Evolutionary conservation across 1,140 invertebrate species (phyloP).

Genomic region (Anthonomus grandis): DNA sequence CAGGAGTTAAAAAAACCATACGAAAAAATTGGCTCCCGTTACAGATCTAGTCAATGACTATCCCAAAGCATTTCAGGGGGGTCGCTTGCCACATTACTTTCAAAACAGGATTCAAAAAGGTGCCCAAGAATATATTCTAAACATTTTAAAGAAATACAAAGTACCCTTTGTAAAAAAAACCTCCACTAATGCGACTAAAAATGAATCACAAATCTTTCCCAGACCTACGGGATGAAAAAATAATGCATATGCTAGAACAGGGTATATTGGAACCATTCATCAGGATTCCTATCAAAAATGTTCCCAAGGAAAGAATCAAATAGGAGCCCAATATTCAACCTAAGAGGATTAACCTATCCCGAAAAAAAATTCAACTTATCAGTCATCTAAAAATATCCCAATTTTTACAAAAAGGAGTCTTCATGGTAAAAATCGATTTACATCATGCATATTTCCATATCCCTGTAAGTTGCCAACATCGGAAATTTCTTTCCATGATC

Average conservation of each 20-base stretch:
- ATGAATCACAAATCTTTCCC: not conserved
- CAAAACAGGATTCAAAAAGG: no score
- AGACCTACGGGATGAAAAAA: not conserved
- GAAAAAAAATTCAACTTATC: slow-evolving; percentile 23
- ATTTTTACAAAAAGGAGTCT: no score
- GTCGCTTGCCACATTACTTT: no score
- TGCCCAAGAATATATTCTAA: not conserved
- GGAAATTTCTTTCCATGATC: slow-evolving; percentile 24
- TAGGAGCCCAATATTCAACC: slow-evolving; percentile 8
- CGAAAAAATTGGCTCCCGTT: not conserved
- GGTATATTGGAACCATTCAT: not conserved
- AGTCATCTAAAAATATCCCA: slow-evolving; percentile 8
- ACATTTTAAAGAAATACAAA: not conserved
- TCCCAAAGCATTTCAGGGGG: no score
- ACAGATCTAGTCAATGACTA: not conserved
- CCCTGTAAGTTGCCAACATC: slow-evolving; percentile 20
- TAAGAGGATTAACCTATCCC: slow-evolving; percentile 1
- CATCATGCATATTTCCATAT: slow-evolving; percentile 18
- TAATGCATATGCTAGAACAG: not conserved
- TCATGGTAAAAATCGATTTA: slow-evolving; percentile 12
- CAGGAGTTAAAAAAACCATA: not conserved
- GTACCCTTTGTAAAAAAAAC: not conserved
- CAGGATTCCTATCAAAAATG: not conserved
- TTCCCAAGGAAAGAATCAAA: not conserved
- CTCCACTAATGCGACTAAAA: not conserved